Conservation (phyloP, 1,140 invertebrate genomes). For the Pachypsylla venusta region DNA sequence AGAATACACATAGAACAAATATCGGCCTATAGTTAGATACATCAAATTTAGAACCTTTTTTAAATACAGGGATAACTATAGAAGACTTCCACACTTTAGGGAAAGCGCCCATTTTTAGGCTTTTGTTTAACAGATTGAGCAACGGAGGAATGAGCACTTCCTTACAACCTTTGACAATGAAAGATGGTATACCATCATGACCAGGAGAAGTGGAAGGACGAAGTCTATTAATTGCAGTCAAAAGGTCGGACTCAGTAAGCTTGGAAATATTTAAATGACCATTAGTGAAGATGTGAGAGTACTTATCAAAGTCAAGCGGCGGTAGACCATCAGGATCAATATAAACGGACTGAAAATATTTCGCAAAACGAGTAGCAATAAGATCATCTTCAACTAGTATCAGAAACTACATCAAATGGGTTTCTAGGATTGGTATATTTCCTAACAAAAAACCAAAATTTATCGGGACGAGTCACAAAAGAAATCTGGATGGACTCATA, state of each 20-base stretch:
- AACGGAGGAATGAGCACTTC: neutral
- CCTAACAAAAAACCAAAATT: neutral
- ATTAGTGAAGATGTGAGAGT: neutral
- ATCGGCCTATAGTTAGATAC: slow-evolving; percentile 18
- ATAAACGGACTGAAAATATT: neutral
- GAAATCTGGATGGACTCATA: neutral
- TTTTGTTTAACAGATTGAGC: neutral
- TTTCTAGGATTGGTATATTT: neutral
- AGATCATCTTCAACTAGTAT: neutral
- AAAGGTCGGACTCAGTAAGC: neutral
- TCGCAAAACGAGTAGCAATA: neutral
- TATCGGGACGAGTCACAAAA: neutral
- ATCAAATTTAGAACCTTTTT: slow-evolving; percentile 11
- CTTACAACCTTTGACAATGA: neutral
- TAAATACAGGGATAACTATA: slow-evolving; percentile 9
- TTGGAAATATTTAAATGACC: neutral
- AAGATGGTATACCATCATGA: neutral
- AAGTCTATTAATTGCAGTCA: neutral
- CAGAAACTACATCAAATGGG: neutral
- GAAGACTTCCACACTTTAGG: neutral
- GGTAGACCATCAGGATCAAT: neutral
- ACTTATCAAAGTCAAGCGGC: neutral
- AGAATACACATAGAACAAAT: slow-evolving; percentile 12
- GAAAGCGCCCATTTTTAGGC: neutral
- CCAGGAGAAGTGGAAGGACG: neutral